Evolutionary conservation across 2,888 invertebrate genomes (phyloP).

Genomic region (Esperia sulphurella): DNA sequence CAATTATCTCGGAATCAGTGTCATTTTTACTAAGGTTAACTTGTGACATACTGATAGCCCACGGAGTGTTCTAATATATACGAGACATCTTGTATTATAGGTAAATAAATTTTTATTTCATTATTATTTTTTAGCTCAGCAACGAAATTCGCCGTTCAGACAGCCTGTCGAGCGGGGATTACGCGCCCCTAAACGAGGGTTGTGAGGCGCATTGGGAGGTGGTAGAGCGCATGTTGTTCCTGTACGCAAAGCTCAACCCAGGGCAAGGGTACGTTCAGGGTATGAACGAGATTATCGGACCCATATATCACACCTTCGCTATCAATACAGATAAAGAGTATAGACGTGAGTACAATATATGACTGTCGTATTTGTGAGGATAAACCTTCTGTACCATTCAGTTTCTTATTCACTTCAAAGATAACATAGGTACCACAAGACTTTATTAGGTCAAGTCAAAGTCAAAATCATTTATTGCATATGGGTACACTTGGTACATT

Average conservation of each 20-base stretch:
- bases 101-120: background rate
- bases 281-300: slow-evolving; percentile 99
- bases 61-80: no score
- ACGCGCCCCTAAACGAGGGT: slow-evolving; percentile 91
- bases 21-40: no score
- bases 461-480: no score
- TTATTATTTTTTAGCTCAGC: slow-evolving; percentile 86
- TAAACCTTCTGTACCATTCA: no score
- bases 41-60: no score
- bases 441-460: no score
- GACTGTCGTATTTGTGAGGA: background rate
- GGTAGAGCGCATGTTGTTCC: slow-evolving; percentile 96
- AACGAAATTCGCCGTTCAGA: slow-evolving; percentile 82
- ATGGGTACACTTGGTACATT: no score
- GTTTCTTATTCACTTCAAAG: no score
- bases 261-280: slow-evolving; percentile 98
- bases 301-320: slow-evolving; percentile 98
- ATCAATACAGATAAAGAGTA: slow-evolving; percentile 89
- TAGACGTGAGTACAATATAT: slow-evolving; percentile 80
- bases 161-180: slow-evolving; percentile 79
- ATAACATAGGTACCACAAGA: no score
- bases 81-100: no score
- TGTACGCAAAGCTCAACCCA: slow-evolving; percentile 98
- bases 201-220: slow-evolving; percentile 99
- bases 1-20: no score